These are phyloP conservation scores for Spondyliosoma cantharus DNA, from an alignment of 2,797 vertebrate genomes.

Conservation along the genomic window DNA sequence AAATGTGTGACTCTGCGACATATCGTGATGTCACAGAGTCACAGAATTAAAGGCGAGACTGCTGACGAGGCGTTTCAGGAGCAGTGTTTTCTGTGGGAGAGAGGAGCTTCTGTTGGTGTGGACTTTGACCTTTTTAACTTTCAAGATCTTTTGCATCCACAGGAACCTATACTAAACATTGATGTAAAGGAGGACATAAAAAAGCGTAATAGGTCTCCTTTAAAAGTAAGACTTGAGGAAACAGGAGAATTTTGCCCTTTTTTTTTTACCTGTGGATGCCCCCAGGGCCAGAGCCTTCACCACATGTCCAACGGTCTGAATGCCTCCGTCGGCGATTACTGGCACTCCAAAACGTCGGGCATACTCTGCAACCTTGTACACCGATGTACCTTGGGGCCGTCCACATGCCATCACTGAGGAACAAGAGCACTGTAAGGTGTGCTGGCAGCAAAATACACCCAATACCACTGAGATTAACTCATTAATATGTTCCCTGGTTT, in stretches of 20 bases:
- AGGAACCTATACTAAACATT: too few relatives aligned
- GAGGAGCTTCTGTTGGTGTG: too few relatives aligned
- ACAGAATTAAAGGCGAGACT: too few relatives aligned
- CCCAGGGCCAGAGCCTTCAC: conserved; percentile 94
- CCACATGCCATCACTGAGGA: conserved; percentile 93
- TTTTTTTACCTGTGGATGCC: conserved; percentile 90
- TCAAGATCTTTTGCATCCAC: too few relatives aligned
- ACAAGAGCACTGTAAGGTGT: neutral
- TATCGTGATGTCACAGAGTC: too few relatives aligned
- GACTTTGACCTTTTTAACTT: too few relatives aligned
- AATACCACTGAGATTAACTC: neutral
- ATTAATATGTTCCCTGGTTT: neutral
- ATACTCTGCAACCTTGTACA: conserved; percentile 95
- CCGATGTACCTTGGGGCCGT: conserved; percentile 92
- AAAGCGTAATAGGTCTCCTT: too few relatives aligned
- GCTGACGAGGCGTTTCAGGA: too few relatives aligned
- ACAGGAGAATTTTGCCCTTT: neutral
- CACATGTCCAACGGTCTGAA: conserved; percentile 94
- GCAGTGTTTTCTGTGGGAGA: too few relatives aligned
- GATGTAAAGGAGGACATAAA: too few relatives aligned
- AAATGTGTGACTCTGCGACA: too few relatives aligned
- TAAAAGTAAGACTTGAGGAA: neutral
- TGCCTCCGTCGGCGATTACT: conserved; percentile 93
- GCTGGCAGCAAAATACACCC: neutral
- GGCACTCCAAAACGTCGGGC: conserved; percentile 94